These are phyloP conservation scores for Hippocampus zosterae DNA, from an alignment of 2,113 vertebrate species.

Conservation along the genomic window DNA sequence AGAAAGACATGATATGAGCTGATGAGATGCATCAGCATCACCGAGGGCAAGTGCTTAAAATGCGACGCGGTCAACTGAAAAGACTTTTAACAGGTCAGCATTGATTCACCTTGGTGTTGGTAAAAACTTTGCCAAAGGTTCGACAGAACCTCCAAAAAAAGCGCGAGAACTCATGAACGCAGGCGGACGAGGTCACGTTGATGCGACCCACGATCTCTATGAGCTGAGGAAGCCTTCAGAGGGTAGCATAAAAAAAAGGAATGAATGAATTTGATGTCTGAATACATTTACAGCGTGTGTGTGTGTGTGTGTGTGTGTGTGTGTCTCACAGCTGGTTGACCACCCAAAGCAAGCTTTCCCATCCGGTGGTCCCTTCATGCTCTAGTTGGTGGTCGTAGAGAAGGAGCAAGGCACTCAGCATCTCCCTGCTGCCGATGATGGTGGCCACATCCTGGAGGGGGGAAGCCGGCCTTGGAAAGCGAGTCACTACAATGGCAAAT, in stretches of 20 bases:
- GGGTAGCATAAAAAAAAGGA: constrained; percentile 22
- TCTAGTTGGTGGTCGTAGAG: constrained; percentile 94
- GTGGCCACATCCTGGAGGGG: constrained; percentile 92
- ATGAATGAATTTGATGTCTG: background rate
- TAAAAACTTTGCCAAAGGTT: constrained; percentile 98
- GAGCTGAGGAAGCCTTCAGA: constrained; percentile 85
- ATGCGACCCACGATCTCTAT: constrained; percentile 96
- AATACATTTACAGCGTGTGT: background rate
- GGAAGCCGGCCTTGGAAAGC: constrained; percentile 89
- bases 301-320: background rate
- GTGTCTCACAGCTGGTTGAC: constrained; percentile 94
- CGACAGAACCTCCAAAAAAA: constrained; percentile 99
- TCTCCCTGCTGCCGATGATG: constrained; percentile 91
- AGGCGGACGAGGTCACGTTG: constrained; percentile 91
- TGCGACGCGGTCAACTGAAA: background rate
- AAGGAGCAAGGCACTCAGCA: constrained; percentile 81
- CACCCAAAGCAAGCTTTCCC: constrained; percentile 95
- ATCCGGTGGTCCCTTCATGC: constrained; percentile 94
- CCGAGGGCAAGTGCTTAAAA: background rate
- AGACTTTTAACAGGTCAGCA: background rate
- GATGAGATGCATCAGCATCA: background rate
- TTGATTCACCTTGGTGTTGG: constrained; percentile 89
- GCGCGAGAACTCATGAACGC: constrained; percentile 96
- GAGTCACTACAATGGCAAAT: constrained; percentile 77
- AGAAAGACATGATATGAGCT: background rate